These are phyloP conservation scores for Enteromius radiatus DNA, from an alignment of 2,797 vertebrate species.

Conservation along the genomic window DNA sequence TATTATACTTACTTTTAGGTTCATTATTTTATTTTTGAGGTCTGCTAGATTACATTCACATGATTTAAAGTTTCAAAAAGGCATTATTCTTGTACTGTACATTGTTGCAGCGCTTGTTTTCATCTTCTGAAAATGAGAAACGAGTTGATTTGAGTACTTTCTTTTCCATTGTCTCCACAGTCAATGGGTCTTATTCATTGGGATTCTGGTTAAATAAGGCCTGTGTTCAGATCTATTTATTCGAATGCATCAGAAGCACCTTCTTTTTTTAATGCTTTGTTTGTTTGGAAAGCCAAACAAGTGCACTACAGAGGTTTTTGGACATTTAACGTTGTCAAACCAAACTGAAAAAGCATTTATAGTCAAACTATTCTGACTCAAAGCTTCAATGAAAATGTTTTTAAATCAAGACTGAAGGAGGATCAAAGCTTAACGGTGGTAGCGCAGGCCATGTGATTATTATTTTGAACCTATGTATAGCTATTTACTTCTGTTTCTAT, in stretches of 20 bases:
- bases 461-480: neutral
- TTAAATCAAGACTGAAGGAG: neutral
- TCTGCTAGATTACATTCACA: constrained; percentile 1
- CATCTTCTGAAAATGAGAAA: neutral
- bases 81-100: neutral
- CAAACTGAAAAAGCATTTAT: too few relatives aligned
- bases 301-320: neutral
- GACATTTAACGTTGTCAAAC: neutral
- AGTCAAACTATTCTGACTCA: too few relatives aligned
- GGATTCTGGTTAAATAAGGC: neutral
- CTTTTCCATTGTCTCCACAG: neutral
- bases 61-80: neutral
- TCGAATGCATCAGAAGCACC: neutral
- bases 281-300: neutral
- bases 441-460: neutral
- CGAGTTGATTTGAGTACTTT: neutral
- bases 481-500: neutral
- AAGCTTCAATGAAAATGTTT: neutral
- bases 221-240: neutral
- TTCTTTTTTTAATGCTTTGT: neutral
- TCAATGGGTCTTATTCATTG: neutral
- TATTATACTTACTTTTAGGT: neutral
- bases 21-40: neutral
- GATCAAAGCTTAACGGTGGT: neutral
- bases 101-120: neutral